Evolutionary conservation across 2,797 vertebrate species (phyloP).

Genomic region (Octomys mimax): DNA sequence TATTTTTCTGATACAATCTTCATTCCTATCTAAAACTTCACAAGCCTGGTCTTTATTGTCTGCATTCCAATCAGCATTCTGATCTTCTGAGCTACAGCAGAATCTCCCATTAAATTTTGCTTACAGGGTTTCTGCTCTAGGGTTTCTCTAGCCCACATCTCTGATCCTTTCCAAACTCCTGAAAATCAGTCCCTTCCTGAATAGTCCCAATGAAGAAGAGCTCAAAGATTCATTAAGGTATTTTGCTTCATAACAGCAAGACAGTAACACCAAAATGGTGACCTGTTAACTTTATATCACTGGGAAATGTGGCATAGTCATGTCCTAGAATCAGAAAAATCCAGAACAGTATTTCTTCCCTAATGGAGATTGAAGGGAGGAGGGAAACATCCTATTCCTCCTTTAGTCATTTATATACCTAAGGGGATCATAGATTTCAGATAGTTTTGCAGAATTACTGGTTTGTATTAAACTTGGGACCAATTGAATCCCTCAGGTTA

Average conservation of each 20-base stretch:
- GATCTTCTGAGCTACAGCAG: not conserved
- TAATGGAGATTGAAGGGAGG: constrained; percentile 9
- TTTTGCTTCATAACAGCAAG: constrained; percentile 3
- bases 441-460: constrained; percentile 50
- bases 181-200: constrained; percentile 35
- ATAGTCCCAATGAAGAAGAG: constrained; percentile 34
- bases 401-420: constrained; percentile 31
- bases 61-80: not conserved
- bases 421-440: constrained; percentile 62
- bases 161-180: not conserved
- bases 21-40: not conserved
- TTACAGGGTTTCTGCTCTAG: not conserved
- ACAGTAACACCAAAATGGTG: not conserved
- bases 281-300: not conserved
- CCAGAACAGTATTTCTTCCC: constrained; percentile 13
- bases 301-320: constrained; percentile 36
- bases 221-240: constrained; percentile 42
- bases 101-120: not conserved
- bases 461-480: constrained; percentile 53
- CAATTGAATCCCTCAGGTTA: constrained; percentile 64
- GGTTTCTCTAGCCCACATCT: not conserved
- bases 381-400: not conserved
- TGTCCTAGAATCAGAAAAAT: constrained; percentile 42
- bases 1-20: not conserved
- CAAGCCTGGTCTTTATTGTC: not conserved